Conservation (phyloP, 2,797 vertebrate species). For the Craterocephalus amniculus region DNA sequence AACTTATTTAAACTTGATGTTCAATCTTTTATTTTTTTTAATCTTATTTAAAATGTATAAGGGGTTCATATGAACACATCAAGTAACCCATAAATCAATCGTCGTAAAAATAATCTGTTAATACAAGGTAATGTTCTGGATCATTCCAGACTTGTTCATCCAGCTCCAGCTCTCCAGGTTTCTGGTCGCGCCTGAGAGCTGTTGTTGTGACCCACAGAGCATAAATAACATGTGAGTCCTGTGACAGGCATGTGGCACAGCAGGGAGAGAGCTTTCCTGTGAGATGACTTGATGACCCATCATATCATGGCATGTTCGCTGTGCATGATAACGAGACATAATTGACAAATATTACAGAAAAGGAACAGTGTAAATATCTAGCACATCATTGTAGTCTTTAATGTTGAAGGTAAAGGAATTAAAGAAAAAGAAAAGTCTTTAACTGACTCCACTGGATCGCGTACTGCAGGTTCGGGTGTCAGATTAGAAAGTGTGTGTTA, state of each 20-base stretch:
- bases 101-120: neutral
- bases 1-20: neutral
- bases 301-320: constrained; percentile 60
- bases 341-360: constrained; percentile 54
- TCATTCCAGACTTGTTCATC: neutral
- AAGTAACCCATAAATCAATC: neutral
- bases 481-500: constrained; percentile 51
- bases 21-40: too few relatives aligned
- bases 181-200: constrained; percentile 45
- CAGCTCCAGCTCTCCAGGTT: constrained; percentile 45
- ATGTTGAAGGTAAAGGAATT: constrained; percentile 15
- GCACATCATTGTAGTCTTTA: constrained; percentile 7
- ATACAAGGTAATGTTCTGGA: neutral
- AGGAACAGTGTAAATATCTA: constrained; percentile 20
- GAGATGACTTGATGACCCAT: constrained; percentile 67
- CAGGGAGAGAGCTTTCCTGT: constrained; percentile 71
- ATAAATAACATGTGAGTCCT: constrained; percentile 79
- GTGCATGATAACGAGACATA: constrained; percentile 52
- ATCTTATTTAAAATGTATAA: neutral
- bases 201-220: constrained; percentile 62
- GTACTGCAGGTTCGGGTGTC: constrained; percentile 51
- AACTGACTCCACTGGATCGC: neutral
- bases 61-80: neutral
- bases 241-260: constrained; percentile 79
- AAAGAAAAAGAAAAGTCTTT: neutral